Conservation (phyloP, 2,797 vertebrate species). For the Eidolon dupreanum region DNA sequence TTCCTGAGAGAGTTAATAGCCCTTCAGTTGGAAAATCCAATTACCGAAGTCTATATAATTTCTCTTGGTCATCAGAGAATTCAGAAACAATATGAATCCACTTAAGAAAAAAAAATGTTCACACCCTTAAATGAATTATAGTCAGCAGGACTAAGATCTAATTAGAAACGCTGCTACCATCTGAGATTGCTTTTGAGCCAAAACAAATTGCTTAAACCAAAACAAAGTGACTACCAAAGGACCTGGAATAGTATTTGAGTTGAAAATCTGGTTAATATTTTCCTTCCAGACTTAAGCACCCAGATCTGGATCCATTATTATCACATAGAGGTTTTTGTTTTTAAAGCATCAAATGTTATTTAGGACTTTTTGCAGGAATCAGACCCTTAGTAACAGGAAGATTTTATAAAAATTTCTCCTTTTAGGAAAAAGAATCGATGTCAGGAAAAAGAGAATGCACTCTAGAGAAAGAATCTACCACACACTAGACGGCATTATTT, state of each 20-base stretch:
- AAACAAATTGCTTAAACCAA: conserved; percentile 54
- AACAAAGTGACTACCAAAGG: conserved; percentile 37
- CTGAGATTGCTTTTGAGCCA: conserved; percentile 46
- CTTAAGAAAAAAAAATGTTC: conserved; percentile 27
- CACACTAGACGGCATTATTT: background rate
- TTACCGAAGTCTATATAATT: conserved; percentile 33
- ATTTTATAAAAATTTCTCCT: conserved; percentile 5
- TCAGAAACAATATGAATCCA: conserved; percentile 59
- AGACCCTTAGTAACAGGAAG: conserved; percentile 56
- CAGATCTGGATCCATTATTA: background rate
- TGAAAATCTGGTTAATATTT: conserved; percentile 26
- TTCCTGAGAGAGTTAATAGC: conserved; percentile 14
- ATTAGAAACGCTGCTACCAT: conserved; percentile 35
- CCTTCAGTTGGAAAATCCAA: conserved; percentile 37
- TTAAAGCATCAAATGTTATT: conserved; percentile 14
- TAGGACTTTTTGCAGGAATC: conserved; percentile 41
- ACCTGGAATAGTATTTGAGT: background rate
- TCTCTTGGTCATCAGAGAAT: conserved; percentile 48
- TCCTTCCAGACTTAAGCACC: background rate
- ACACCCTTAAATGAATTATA: conserved; percentile 65
- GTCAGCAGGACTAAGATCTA: conserved; percentile 25
- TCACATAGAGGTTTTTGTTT: background rate
- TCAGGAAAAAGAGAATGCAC: background rate
- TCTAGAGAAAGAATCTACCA: conserved; percentile 1
- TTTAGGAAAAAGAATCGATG: conserved; percentile 49